phyloP scores from a whole-genome alignment of 2,888 invertebrate genomes.

The Caenorhabditis sp. region DNA sequence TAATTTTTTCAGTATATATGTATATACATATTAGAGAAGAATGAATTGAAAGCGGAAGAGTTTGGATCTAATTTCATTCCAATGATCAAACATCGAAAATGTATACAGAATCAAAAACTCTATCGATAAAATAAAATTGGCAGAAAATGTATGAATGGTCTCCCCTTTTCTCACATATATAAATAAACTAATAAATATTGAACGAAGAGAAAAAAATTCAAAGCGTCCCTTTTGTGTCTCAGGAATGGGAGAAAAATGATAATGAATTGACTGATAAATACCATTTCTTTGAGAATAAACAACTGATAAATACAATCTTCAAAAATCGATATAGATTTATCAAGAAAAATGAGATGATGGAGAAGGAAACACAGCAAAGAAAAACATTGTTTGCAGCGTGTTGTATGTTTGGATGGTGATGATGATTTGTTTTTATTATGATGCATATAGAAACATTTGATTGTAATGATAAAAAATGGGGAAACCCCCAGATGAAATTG shows the following conservation, averaged over 20 bases:
- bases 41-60: too few relatives aligned
- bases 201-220: background rate
- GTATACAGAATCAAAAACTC: too few relatives aligned
- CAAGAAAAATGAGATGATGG: slow-evolving; percentile 10
- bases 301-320: background rate
- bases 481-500: too few relatives aligned
- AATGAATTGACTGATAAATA: background rate
- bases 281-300: background rate
- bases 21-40: too few relatives aligned
- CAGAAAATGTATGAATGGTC: too few relatives aligned
- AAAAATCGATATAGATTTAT: background rate
- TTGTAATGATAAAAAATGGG: slow-evolving; percentile 13
- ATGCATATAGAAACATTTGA: slow-evolving; percentile 4
- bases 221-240: background rate
- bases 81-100: too few relatives aligned
- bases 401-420: background rate
- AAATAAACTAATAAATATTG: background rate
- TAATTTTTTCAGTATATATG: too few relatives aligned
- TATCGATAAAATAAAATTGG: too few relatives aligned
- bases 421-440: slow-evolving; percentile 1
- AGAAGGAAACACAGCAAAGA: slow-evolving; percentile 6
- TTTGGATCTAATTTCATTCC: too few relatives aligned
- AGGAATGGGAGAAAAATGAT: background rate
- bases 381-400: slow-evolving; percentile 1
- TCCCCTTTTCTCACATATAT: background rate